Evolutionary conservation across 2,113 vertebrate species (phyloP).

Genomic region (Chaenogobius annularis): DNA sequence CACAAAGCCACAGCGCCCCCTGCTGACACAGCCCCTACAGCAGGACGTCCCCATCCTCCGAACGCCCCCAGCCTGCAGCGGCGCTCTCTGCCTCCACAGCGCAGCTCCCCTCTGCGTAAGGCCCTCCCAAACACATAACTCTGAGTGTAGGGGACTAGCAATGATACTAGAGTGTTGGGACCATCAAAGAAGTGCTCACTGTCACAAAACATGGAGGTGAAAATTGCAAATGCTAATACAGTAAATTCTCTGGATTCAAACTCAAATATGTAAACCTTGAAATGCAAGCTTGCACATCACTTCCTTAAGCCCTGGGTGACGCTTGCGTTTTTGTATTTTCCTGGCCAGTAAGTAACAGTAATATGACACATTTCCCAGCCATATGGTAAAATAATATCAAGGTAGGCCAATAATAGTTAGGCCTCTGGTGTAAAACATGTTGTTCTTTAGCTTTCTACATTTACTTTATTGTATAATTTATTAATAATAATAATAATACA

Average conservation of each 20-base stretch:
- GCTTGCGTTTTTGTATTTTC: background rate
- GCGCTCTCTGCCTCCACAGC: slow-evolving; percentile 82
- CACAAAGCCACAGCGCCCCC: slow-evolving; percentile 67
- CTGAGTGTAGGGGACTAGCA: background rate
- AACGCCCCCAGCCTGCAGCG: slow-evolving; percentile 74
- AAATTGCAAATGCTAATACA: background rate
- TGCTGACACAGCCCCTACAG: slow-evolving; percentile 65
- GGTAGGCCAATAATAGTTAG: no score
- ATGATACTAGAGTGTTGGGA: background rate
- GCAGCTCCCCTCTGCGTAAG: slow-evolving; percentile 66
- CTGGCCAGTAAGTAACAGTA: background rate
- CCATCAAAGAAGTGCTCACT: background rate
- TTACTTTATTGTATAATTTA: no score
- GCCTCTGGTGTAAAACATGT: no score
- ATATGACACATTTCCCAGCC: background rate
- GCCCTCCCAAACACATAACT: background rate
- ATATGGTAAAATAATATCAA: background rate
- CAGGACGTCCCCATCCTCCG: slow-evolving; percentile 57
- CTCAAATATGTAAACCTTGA: slow-evolving; percentile 2
- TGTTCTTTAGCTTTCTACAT: no score
- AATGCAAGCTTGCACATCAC: background rate
- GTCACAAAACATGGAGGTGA: background rate
- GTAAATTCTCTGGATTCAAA: background rate
- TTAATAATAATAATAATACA: no score
- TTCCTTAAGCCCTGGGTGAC: background rate